Evolutionary conservation across 2,888 invertebrate species (phyloP).

Genomic region (Sabatieria punctata): DNA sequence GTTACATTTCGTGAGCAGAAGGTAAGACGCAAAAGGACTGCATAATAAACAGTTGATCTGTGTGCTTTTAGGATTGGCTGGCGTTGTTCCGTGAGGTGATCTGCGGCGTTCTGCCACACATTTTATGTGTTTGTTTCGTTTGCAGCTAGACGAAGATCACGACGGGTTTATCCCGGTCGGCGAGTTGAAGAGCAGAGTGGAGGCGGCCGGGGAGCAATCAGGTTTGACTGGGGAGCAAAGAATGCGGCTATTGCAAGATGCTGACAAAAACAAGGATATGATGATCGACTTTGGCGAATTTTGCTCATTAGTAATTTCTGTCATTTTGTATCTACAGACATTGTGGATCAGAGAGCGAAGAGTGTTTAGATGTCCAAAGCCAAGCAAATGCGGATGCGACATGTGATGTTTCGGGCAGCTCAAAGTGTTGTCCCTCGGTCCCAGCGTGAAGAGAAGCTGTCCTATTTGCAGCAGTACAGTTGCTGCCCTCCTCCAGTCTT

Average conservation of each 20-base stretch:
- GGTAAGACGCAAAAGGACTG: too few species aligned
- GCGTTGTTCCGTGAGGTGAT: too few species aligned
- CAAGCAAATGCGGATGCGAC: background rate
- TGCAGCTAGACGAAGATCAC: slow-evolving; percentile 30
- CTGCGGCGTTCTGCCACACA: too few species aligned
- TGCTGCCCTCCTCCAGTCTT: slow-evolving; percentile 73
- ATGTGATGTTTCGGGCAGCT: slow-evolving; percentile 5
- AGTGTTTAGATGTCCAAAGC: slow-evolving; percentile 10
- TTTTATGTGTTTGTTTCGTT: too few species aligned
- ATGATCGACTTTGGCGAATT: slow-evolving; percentile 30
- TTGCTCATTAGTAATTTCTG: slow-evolving; percentile 22
- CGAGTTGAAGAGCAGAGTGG: slow-evolving; percentile 30
- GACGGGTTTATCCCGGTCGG: slow-evolving; percentile 31
- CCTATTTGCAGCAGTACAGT: slow-evolving; percentile 50
- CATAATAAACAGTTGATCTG: too few species aligned
- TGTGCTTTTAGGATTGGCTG: too few species aligned
- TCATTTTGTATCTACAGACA: background rate
- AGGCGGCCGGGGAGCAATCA: slow-evolving; percentile 26
- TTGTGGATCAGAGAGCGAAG: background rate
- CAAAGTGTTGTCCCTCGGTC: slow-evolving; percentile 7
- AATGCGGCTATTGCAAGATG: slow-evolving; percentile 20
- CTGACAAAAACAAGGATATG: slow-evolving; percentile 26
- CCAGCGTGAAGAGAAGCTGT: slow-evolving; percentile 7
- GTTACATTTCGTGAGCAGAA: too few species aligned
- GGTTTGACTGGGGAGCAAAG: slow-evolving; percentile 22